Evolutionary conservation across 1,140 invertebrate genomes (phyloP), one percentile per base, ranked within the genome.

Genomic region (Brachionus koreanus): DNA sequence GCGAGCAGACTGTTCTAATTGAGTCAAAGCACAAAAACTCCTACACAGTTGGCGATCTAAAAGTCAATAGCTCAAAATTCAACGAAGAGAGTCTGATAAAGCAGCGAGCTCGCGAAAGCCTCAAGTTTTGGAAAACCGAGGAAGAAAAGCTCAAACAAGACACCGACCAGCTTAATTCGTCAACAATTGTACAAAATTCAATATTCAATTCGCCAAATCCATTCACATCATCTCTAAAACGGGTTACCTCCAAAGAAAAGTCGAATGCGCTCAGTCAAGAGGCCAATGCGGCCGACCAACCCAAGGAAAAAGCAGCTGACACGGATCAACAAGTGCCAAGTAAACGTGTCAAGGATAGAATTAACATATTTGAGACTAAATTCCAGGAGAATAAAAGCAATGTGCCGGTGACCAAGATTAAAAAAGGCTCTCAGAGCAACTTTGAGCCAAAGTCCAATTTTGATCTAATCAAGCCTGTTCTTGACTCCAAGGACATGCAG

Each of bases 81-180:
- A 65, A 79, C 16, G 76, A 79, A 16, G 49, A 79, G 19, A 42
- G 12, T 12, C 3, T 79, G 19, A 37, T 79, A 2, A 79, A 65
- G 33, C 76, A 79, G 39, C 46, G 76, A 4, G 76, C 76, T 0
- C 46, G 76, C 19, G 76, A 79, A 12, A 79, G 76, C 39, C 35
- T 61, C 9, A 79, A 79, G 42, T 79, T 79, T 37, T 79, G 76
- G 76, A 79, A 61, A 25, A 57, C 33, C 23, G 61, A 57, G 35
- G 76, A 79, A 65, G 76, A 79, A 65, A 79, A 65, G 16, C 37
- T 42, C 33, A 79, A 79, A 43, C 74, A 77, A 29, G 35, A 37
- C 23, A 42, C 29, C 10, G 49, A 79, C 25, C n/a, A 16, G n/a
- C 16, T 42, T 19, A 42, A 5, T 16, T 9, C 19, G 2, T 19